phyloP scores from a whole-genome alignment of 1,140 invertebrate genomes.

The Dinoponera quadriceps region DNA sequence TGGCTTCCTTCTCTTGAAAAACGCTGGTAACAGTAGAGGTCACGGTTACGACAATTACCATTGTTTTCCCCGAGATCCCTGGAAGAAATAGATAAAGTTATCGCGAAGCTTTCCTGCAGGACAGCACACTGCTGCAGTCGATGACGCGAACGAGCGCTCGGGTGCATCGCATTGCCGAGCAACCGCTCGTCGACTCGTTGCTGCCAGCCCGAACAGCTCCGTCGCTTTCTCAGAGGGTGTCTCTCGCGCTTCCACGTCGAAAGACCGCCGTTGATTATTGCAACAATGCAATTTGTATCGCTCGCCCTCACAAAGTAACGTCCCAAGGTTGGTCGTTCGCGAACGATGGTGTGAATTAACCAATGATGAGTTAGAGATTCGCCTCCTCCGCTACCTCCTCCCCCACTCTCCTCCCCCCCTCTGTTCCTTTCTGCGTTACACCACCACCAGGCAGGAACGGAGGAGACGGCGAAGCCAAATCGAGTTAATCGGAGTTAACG shows the following conservation, averaged over 20 bases:
- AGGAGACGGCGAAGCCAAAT: not conserved
- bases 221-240: constrained; percentile 6
- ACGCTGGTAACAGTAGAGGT: no score
- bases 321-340: not conserved
- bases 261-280: constrained; percentile 18
- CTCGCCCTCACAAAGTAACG: constrained; percentile 14
- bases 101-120: not conserved
- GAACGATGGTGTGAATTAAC: constrained; percentile 1
- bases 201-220: not conserved
- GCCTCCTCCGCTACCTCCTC: no score
- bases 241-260: not conserved
- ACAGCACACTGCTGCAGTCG: not conserved
- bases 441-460: not conserved
- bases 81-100: no score
- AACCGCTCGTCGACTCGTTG: not conserved
- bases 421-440: not conserved
- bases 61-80: no score
- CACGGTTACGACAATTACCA: no score
- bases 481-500: not conserved
- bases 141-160: constrained; percentile 1
- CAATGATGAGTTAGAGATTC: constrained; percentile 1
- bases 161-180: not conserved
- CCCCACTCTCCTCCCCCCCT: not conserved
- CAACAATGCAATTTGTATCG: constrained; percentile 30
- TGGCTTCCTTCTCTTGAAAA: no score